phyloP scores from a whole-genome alignment of 2,113 vertebrate genomes.

The Myiozetetes cayanensis region DNA sequence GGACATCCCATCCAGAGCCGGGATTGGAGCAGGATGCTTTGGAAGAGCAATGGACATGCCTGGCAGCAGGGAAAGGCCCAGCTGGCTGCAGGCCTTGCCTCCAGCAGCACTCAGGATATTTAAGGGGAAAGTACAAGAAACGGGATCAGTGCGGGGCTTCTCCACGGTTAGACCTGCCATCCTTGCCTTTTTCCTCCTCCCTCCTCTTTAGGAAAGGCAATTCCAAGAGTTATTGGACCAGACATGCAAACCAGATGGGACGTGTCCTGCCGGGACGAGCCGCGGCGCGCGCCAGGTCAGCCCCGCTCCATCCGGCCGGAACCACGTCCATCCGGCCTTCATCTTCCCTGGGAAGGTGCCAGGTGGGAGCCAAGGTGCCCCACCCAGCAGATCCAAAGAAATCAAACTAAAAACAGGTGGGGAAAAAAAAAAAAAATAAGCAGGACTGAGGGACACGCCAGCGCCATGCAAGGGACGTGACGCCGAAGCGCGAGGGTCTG shows the following conservation, averaged over 20 bases:
- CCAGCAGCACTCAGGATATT: not conserved
- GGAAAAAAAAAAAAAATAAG: slow-evolving; percentile 10
- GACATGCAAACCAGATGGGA: not conserved
- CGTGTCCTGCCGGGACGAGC: not conserved
- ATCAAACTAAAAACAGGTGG: not conserved
- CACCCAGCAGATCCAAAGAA: not conserved
- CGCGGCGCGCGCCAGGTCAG: not conserved
- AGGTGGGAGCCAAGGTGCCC: not conserved
- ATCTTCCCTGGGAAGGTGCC: not conserved
- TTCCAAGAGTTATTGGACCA: not conserved
- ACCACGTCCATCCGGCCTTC: not conserved
- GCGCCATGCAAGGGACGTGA: slow-evolving; percentile 63
- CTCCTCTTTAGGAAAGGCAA: not conserved
- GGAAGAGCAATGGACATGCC: not conserved
- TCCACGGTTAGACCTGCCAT: not conserved
- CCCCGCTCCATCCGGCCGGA: not conserved
- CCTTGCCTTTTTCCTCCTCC: not conserved
- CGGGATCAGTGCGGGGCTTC: not conserved
- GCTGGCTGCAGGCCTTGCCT: not conserved
- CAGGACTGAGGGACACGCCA: not conserved
- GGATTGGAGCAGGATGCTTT: not conserved
- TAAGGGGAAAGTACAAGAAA: not conserved
- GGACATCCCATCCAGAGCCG: not conserved
- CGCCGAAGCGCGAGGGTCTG: not conserved
- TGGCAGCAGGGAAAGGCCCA: not conserved